Evolutionary conservation across 2,888 invertebrate genomes (phyloP).

Genomic region (Drosophila neonasuta): DNA sequence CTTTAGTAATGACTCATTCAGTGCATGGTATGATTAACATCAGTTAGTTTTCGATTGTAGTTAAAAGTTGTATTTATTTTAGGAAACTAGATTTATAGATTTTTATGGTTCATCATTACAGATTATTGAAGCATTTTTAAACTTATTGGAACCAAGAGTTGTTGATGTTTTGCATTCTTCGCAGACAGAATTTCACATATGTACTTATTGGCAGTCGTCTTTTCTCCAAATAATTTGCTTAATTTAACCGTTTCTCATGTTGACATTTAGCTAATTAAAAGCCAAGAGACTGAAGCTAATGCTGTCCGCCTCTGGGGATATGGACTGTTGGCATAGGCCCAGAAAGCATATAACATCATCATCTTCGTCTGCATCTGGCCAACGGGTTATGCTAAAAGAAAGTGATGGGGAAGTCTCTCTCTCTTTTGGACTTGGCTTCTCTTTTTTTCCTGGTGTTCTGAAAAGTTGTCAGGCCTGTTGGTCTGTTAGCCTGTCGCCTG

Average conservation of each 20-base stretch:
- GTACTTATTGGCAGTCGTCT: slow-evolving; percentile 30
- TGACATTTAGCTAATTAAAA: slow-evolving; percentile 67
- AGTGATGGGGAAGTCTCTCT: slow-evolving; percentile 57
- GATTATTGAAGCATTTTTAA: no score
- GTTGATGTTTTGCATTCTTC: background rate
- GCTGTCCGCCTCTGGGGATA: slow-evolving; percentile 1
- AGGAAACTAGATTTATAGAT: no score
- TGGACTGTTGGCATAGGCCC: slow-evolving; percentile 28
- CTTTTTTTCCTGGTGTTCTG: slow-evolving; percentile 49
- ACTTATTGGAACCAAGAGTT: background rate
- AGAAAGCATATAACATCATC: slow-evolving; percentile 12
- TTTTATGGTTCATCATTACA: no score
- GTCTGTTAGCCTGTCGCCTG: slow-evolving; percentile 46
- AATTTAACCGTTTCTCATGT: slow-evolving; percentile 50
- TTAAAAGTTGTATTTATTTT: no score
- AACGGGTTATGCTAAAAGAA: slow-evolving; percentile 60
- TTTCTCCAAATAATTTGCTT: slow-evolving; percentile 62
- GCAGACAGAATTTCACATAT: slow-evolving; percentile 4
- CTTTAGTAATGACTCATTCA: no score
- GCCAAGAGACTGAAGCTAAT: slow-evolving; percentile 34
- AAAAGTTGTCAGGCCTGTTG: slow-evolving; percentile 59
- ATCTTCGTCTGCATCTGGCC: slow-evolving; percentile 17
- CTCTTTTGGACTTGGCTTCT: background rate
- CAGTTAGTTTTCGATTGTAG: no score
- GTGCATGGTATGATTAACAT: no score